Evolutionary conservation across 1,140 invertebrate species (phyloP).

Genomic region (Drosophila biarmipes): DNA sequence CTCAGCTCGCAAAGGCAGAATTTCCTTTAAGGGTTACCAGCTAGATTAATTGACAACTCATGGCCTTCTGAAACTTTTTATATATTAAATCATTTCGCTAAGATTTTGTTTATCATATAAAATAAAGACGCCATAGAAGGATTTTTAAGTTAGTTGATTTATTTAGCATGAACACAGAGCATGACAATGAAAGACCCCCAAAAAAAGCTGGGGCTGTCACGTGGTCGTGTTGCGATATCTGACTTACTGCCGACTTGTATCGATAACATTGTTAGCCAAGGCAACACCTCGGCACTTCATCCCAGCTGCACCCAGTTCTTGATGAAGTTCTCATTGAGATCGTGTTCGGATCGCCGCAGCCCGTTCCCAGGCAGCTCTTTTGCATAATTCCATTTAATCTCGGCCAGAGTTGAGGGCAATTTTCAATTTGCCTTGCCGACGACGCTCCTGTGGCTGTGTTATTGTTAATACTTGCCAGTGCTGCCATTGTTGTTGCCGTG

Average conservation of each 20-base stretch:
- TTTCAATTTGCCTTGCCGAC: conserved; percentile 64
- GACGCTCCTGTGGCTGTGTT: conserved; percentile 71
- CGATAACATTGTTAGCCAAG: conserved; percentile 26
- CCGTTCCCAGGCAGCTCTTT: conserved; percentile 50
- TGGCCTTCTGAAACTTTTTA: not conserved
- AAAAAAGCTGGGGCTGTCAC: not conserved
- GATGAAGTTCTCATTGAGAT: conserved; percentile 51
- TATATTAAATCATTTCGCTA: no score
- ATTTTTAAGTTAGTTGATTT: no score
- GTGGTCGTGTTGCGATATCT: conserved; percentile 7
- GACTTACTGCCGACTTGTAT: conserved; percentile 6
- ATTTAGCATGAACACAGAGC: no score
- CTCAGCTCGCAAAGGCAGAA: not conserved
- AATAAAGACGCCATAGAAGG: no score
- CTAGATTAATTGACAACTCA: not conserved
- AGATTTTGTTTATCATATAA: no score
- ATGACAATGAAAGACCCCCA: not conserved
- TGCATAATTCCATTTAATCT: conserved; percentile 74
- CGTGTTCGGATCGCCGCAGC: conserved; percentile 31
- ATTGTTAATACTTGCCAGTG: conserved; percentile 29
- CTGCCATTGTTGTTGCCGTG: conserved; percentile 56
- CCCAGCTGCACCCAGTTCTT: conserved; percentile 49
- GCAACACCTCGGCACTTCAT: conserved; percentile 36
- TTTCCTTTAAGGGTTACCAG: not conserved
- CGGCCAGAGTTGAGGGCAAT: conserved; percentile 71